Conservation (phyloP, 30 jellyfish, hydroid and myxozoan genomes). For the Morbakka virulenta region DNA sequence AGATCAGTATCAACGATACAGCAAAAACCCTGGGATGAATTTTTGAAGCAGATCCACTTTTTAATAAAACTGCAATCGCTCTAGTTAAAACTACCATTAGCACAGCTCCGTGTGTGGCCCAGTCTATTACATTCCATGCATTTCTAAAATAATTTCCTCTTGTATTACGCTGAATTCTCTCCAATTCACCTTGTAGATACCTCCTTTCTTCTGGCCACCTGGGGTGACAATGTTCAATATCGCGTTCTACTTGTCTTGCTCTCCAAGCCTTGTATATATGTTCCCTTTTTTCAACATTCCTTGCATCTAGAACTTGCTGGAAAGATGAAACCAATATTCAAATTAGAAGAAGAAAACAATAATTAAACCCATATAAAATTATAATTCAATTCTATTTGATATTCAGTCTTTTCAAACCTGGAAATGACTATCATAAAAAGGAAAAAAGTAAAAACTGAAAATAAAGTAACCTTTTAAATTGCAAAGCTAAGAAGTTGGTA, state of each 20-base stretch:
- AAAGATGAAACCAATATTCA: background rate
- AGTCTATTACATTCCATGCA: conserved; percentile 96
- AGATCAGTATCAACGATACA: conserved; percentile 70
- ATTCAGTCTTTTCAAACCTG: too few relatives aligned
- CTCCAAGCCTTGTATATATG: conserved; percentile 89
- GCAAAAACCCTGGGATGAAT: conserved; percentile 88
- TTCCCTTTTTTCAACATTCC: conserved; percentile 81
- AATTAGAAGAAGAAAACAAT: too few relatives aligned
- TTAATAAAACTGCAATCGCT: conserved; percentile 54
- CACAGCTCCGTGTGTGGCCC: conserved; percentile 82
- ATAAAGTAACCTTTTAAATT: background rate
- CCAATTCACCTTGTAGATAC: conserved; percentile 83
- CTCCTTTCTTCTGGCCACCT: conserved; percentile 99
- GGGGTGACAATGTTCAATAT: conserved; percentile 84
- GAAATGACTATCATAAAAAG: too few relatives aligned
- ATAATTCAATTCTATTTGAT: too few relatives aligned
- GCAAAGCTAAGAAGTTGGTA: background rate
- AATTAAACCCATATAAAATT: too few relatives aligned
- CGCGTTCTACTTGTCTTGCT: conserved; percentile 90
- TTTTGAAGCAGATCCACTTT: conserved; percentile 37
- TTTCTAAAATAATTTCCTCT: conserved; percentile 82
- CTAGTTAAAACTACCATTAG: conserved; percentile 83
- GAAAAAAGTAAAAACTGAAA: too few relatives aligned
- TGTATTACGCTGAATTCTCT: conserved; percentile 70
- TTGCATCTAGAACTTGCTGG: conserved; percentile 94